Conservation (phyloP, 2,888 invertebrate genomes). For the Chelonus formosanus region DNA sequence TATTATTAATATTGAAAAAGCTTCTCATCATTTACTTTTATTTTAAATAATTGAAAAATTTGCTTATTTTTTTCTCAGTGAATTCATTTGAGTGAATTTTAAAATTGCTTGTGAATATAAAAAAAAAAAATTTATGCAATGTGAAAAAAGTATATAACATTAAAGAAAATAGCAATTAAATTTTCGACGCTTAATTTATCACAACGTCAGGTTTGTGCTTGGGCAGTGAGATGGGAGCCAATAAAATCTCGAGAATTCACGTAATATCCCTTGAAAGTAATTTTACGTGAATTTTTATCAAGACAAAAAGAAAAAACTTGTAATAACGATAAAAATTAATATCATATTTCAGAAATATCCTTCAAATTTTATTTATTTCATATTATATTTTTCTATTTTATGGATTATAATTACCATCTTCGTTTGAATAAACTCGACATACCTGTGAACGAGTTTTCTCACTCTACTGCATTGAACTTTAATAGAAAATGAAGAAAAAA, state of each 20-base stretch:
- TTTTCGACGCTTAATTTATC: conserved; percentile 40
- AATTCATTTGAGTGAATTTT: no score
- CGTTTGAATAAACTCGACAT: no score
- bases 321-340: neutral
- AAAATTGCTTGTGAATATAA: neutral
- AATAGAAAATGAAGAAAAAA: no score
- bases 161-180: conserved; percentile 38
- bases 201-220: conserved; percentile 25
- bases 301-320: conserved; percentile 1
- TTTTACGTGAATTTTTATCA: conserved; percentile 16
- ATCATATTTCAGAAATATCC: no score
- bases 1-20: no score
- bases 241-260: conserved; percentile 30
- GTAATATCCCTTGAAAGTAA: conserved; percentile 28
- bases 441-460: no score
- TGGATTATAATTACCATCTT: no score
- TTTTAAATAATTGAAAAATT: no score
- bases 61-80: no score
- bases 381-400: no score
- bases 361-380: neutral
- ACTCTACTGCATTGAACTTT: no score
- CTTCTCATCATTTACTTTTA: no score
- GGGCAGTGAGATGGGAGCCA: conserved; percentile 12
- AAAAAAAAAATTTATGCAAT: conserved; percentile 1
- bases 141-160: neutral